Evolutionary conservation across 2,888 invertebrate species (phyloP).

Genomic region (Drepana falcataria): DNA sequence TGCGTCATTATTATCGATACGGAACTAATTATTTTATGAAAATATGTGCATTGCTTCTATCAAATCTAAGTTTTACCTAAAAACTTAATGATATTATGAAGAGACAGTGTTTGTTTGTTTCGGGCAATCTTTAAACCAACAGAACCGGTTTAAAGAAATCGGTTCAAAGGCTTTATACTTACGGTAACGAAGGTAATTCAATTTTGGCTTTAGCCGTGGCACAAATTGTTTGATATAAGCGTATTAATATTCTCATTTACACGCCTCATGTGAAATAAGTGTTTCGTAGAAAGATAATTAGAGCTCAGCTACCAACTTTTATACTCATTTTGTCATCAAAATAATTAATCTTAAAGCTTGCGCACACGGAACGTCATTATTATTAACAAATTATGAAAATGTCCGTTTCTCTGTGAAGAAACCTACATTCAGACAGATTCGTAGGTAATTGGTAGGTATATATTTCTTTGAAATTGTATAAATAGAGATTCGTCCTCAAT

Average conservation of each 20-base stretch:
- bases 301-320: constrained; percentile 23
- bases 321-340: constrained; percentile 9
- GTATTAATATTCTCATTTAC: constrained; percentile 34
- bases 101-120: too few relatives aligned
- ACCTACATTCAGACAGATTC: neutral
- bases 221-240: constrained; percentile 12
- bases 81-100: too few relatives aligned
- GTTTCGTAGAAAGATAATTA: constrained; percentile 45
- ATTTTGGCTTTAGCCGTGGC: constrained; percentile 21
- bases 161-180: too few relatives aligned
- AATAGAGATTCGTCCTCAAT: too few relatives aligned
- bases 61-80: too few relatives aligned
- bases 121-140: too few relatives aligned
- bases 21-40: too few relatives aligned
- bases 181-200: too few relatives aligned
- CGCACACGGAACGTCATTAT: neutral
- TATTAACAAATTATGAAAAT: neutral
- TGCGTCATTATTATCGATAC: too few relatives aligned
- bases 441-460: neutral
- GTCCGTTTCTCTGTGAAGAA: neutral
- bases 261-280: constrained; percentile 40
- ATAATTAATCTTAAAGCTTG: neutral
- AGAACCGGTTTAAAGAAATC: too few relatives aligned
- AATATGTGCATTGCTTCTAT: too few relatives aligned
- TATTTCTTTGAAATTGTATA: neutral